Percentiles rank a stretch among this genome's conserved stretches.
Evolutionary conservation across 2,888 invertebrate genomes (phyloP).

Genomic region (Chironomus riparius): DNA sequence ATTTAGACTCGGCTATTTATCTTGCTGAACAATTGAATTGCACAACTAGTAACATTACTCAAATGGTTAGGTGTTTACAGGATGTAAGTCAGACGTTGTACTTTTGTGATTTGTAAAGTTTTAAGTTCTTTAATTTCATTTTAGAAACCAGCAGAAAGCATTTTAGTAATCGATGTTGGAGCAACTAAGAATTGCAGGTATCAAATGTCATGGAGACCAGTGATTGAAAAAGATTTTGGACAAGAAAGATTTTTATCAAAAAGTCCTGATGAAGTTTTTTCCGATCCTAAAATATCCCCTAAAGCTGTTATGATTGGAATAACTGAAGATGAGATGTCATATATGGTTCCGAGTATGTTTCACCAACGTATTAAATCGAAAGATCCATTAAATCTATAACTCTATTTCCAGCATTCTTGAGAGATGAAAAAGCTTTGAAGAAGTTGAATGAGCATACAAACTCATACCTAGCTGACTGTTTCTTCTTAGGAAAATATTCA

Average conservation of each 20-base stretch:
- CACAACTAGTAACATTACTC: conserved; percentile 45
- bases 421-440: too few relatives aligned
- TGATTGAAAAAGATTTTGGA: conserved; percentile 52
- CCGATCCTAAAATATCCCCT: conserved; percentile 43
- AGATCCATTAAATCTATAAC: too few relatives aligned
- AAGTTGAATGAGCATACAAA: not conserved
- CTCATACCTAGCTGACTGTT: not conserved
- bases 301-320: conserved; percentile 52
- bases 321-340: conserved; percentile 53
- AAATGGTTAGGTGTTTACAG: conserved; percentile 49
- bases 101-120: too few relatives aligned
- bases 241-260: conserved; percentile 50
- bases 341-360: conserved; percentile 44
- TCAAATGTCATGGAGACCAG: conserved; percentile 46
- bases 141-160: not conserved
- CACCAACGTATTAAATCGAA: too few relatives aligned
- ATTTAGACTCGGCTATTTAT: conserved; percentile 47
- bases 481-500: not conserved
- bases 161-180: not conserved
- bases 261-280: conserved; percentile 47
- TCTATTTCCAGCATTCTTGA: too few relatives aligned
- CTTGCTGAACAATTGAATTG: conserved; percentile 52
- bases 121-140: too few relatives aligned
- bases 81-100: too few relatives aligned
- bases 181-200: not conserved